Evolutionary conservation across 2,113 vertebrate species (phyloP).

Genomic region (Trinectes maculatus): DNA sequence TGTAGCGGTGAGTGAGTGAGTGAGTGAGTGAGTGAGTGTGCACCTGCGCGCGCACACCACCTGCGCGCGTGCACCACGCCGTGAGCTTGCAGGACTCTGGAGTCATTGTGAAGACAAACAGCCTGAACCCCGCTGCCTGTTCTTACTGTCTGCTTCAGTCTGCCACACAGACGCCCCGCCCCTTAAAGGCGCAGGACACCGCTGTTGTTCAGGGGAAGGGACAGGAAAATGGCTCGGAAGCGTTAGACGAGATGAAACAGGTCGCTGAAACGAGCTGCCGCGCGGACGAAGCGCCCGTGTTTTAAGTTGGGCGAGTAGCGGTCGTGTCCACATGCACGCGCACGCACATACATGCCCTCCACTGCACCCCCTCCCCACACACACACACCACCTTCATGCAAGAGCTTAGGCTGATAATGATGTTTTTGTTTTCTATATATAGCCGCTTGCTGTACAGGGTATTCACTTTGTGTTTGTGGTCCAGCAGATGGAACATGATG

Average conservation of each 20-base stretch:
- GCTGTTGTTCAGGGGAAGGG: slow-evolving; percentile 48
- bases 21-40: slow-evolving; percentile 44
- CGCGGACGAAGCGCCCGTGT: slow-evolving; percentile 39
- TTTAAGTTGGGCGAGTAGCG: slow-evolving; percentile 18
- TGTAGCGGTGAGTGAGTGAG: slow-evolving; percentile 28
- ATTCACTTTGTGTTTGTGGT: slow-evolving; percentile 51
- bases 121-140: slow-evolving; percentile 76
- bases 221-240: slow-evolving; percentile 67
- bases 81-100: slow-evolving; percentile 77
- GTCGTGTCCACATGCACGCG: slow-evolving; percentile 38
- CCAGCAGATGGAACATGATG: slow-evolving; percentile 36
- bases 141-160: slow-evolving; percentile 74
- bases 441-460: slow-evolving; percentile 63
- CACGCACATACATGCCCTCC: slow-evolving; percentile 25
- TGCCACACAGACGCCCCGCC: slow-evolving; percentile 76
- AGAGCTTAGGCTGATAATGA: slow-evolving; percentile 75
- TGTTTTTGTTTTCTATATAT: slow-evolving; percentile 81
- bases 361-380: slow-evolving; percentile 49
- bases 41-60: not conserved
- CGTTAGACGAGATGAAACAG: slow-evolving; percentile 40
- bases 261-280: slow-evolving; percentile 32
- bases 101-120: slow-evolving; percentile 82
- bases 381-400: no score
- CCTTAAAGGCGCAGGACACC: slow-evolving; percentile 80
- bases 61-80: slow-evolving; percentile 1